Evolutionary conservation across 2,888 invertebrate genomes (phyloP), one percentile per base, ranked within the genome.

Genomic region (Caenorhabditis virilis): DNA sequence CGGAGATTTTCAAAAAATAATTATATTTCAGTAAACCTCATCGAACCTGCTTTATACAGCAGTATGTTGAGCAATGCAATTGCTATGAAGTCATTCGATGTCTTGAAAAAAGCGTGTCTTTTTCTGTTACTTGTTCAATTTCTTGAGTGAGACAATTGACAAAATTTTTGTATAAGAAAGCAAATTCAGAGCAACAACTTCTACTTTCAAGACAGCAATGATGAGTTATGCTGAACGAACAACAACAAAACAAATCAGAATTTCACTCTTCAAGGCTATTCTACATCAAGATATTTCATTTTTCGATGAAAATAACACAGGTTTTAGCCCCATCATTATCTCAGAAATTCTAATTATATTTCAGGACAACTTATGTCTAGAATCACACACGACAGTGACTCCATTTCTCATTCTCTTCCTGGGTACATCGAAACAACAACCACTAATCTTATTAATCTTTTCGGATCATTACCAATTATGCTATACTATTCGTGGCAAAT

Each of bases 261-360:
- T 74, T 35, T 68, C 72, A 23, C 69, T 84, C 13, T 84, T 84
- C 69, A 26, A 62, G 15, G 74, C 84, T 4, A 63, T 84, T 25
- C 66, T 83, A 18, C 61, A 67, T 11, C 84, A 84, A 57, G 84
- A 85, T 53, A 81, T 84, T 20, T 83, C 79, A 11, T 84, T 84
- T 69, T 84, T 83, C 63, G 84, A 84, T 62, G 70, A 66, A 11
- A 74, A 74, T 35, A 78, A 80, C 54, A 84, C 83, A 9, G 83
- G 84, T 50, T 93, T 9, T 13, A 30, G 30, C 30, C 30, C 6
- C 6, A 9, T 30, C 7, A 23, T 36, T 16, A n/a, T 27, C 3
- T 7, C n/a, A n/a, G n/a, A n/a, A n/a, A n/a, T n/a, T n/a, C 45
- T 13, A 30, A 9, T 30, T 30, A 6, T 13, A 9, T 30, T 30